These are phyloP conservation scores for Lipotes vexillifer DNA, from an alignment of 2,113 vertebrate species.

Conservation along the genomic window DNA sequence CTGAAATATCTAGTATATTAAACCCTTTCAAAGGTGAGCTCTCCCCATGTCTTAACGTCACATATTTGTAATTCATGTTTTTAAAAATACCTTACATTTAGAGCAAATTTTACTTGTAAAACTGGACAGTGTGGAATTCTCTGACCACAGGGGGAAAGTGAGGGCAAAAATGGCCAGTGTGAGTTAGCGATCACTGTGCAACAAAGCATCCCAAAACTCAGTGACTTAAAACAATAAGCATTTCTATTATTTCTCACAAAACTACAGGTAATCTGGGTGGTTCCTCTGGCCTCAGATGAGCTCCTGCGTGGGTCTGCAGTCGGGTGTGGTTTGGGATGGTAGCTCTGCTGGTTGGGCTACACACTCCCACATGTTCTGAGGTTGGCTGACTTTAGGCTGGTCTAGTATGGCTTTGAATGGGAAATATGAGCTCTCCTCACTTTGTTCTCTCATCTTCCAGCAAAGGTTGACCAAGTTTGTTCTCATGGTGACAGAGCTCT, in stretches of 20 bases:
- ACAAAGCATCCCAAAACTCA: not conserved
- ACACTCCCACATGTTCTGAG: not conserved
- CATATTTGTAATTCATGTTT: conserved; percentile 5
- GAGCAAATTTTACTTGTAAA: not conserved
- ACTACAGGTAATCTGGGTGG: not conserved
- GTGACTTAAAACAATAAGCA: not conserved
- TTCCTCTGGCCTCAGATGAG: not conserved
- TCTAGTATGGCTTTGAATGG: not conserved
- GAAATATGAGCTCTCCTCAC: not conserved
- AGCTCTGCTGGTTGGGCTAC: not conserved
- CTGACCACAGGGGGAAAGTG: not conserved
- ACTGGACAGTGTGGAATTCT: not conserved
- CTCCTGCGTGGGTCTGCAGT: not conserved
- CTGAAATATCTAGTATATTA: not conserved
- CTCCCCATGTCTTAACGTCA: not conserved
- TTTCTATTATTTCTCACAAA: not conserved
- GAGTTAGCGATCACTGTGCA: not conserved
- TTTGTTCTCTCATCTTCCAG: not conserved
- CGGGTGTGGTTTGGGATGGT: not conserved
- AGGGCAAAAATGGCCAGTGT: not conserved
- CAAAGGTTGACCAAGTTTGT: not conserved
- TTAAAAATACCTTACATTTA: conserved; percentile 5
- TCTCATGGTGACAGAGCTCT: not conserved
- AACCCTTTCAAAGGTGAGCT: conserved; percentile 14
- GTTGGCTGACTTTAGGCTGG: not conserved